Evolutionary conservation across 2,113 vertebrate genomes (phyloP).

Genomic region (Gobiocypris rarus): DNA sequence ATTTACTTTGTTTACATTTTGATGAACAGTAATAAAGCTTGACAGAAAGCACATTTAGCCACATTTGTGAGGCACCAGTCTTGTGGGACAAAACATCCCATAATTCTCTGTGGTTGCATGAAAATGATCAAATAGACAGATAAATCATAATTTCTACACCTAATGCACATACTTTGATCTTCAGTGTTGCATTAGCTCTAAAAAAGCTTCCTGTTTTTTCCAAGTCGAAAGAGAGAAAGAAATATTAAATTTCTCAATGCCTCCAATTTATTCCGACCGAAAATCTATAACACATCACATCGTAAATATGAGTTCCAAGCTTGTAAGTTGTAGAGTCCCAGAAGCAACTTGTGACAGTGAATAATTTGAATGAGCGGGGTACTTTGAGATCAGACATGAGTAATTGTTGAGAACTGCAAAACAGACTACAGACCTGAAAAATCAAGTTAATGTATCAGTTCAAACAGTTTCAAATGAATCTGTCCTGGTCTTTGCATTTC

Average conservation of each 20-base stretch:
- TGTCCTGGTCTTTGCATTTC: not conserved
- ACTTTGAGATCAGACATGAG: not conserved
- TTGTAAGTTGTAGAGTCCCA: not conserved
- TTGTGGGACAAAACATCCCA: not conserved
- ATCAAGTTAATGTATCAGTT: not conserved
- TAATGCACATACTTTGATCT: constrained; percentile 11
- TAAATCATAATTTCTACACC: not conserved
- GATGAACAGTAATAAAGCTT: not conserved
- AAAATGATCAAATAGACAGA: constrained; percentile 4
- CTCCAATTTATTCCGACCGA: not conserved
- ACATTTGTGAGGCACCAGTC: not conserved
- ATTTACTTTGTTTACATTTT: not conserved
- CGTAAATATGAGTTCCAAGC: not conserved
- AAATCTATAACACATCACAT: not conserved
- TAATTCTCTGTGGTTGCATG: not conserved
- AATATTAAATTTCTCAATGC: not conserved
- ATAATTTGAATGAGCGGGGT: not conserved
- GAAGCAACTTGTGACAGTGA: not conserved
- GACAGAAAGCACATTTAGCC: not conserved
- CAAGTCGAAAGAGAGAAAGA: not conserved
- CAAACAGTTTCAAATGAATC: not conserved
- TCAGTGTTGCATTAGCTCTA: not conserved
- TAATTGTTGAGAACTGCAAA: not conserved
- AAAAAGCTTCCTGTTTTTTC: not conserved
- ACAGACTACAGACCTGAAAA: not conserved